Conservation (phyloP, 2,797 vertebrate species). For the Vultur gryphus region DNA sequence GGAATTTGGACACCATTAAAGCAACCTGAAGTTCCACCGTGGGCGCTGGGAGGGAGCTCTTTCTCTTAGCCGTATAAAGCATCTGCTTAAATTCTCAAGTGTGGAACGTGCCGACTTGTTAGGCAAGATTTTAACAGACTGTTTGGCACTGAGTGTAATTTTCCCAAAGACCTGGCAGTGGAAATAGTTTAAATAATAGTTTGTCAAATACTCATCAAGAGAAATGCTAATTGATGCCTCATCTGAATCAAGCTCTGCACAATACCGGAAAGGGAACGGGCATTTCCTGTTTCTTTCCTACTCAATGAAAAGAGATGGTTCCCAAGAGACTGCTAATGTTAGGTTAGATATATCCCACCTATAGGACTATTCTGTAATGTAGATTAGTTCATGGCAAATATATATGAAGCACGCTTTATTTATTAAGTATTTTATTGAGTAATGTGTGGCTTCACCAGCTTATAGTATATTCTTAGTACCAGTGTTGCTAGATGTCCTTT, state of each 20-base stretch:
- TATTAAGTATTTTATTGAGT: not conserved
- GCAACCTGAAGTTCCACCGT: constrained; percentile 4
- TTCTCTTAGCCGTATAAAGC: constrained; percentile 27
- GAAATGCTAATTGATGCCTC: constrained; percentile 63
- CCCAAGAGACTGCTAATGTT: not conserved
- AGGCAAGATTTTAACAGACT: constrained; percentile 71
- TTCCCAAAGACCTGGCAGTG: constrained; percentile 69
- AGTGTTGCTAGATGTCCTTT: not conserved
- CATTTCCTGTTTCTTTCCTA: not conserved
- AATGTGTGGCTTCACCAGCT: not conserved
- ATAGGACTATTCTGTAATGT: not conserved
- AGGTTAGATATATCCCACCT: not conserved
- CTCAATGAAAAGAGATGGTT: not conserved
- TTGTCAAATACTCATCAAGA: constrained; percentile 66
- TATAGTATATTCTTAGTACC: no score
- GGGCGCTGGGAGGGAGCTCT: constrained; percentile 16
- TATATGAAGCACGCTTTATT: not conserved
- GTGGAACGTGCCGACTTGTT: constrained; percentile 49
- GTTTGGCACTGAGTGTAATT: constrained; percentile 65
- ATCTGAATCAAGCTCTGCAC: not conserved
- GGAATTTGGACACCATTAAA: not conserved
- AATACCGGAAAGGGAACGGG: not conserved
- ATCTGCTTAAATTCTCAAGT: constrained; percentile 63
- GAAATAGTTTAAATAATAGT: constrained; percentile 71
- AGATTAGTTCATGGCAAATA: not conserved